Evolutionary conservation across 64 coral and sea anemone genomes (phyloP).

Genomic region (Stichodactyla helianthus): DNA sequence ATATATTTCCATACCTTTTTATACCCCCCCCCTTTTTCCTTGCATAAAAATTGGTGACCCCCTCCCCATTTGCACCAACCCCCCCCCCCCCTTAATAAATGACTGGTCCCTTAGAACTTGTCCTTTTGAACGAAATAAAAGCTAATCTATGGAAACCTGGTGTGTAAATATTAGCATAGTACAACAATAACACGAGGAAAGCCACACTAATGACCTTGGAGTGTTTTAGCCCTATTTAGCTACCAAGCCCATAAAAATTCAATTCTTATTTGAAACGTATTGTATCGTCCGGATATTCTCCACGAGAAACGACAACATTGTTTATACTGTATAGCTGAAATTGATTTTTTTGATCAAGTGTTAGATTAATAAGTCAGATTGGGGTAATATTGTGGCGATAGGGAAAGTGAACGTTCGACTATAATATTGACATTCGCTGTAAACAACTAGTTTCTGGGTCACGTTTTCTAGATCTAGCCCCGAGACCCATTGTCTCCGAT

Average conservation of each 20-base stretch:
- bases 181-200: constrained; percentile 4
- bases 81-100: too few relatives aligned
- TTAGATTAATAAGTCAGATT: not conserved
- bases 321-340: not conserved
- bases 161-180: not conserved
- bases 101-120: too few relatives aligned
- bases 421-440: not conserved
- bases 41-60: too few relatives aligned
- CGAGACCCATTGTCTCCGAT: too few relatives aligned
- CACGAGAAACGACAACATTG: not conserved
- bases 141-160: not conserved
- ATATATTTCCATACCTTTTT: too few relatives aligned
- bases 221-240: constrained; percentile 9
- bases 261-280: not conserved
- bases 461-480: not conserved
- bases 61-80: too few relatives aligned
- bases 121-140: not conserved
- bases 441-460: not conserved
- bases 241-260: not conserved
- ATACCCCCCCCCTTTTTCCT: too few relatives aligned
- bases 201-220: not conserved
- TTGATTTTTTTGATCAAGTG: not conserved
- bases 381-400: not conserved
- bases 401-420: not conserved
- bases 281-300: not conserved